Percentiles rank a stretch among this genome's conserved stretches.
phyloP scores from a whole-genome alignment of 2,888 invertebrate genomes.

The Trichopria drosophilae region DNA sequence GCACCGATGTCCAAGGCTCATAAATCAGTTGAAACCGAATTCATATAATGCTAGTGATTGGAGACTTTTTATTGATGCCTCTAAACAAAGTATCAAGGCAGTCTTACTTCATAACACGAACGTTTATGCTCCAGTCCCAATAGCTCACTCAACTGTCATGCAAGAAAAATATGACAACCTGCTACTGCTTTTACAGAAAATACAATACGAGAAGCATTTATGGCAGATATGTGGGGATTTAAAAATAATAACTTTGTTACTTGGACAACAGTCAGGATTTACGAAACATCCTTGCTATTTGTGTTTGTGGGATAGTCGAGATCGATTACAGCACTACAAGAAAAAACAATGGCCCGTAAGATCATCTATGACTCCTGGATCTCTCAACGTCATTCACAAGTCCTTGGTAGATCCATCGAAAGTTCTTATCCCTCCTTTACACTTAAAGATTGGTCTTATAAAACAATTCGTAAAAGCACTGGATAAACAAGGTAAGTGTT shows the following conservation, averaged over 20 bases:
- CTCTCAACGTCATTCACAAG: slow-evolving; percentile 17
- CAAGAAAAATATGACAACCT: slow-evolving; percentile 37
- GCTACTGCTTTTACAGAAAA: slow-evolving; percentile 25
- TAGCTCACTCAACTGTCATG: too few species aligned
- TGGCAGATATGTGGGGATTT: slow-evolving; percentile 36
- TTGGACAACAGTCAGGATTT: too few species aligned
- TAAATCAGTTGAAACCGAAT: slow-evolving; percentile 7
- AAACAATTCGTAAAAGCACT: too few species aligned
- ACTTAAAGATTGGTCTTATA: slow-evolving; percentile 38
- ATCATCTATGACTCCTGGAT: slow-evolving; percentile 2
- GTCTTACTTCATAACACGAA: slow-evolving; percentile 9
- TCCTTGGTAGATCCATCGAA: slow-evolving; percentile 14
- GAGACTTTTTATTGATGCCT: slow-evolving; percentile 39
- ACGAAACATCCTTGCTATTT: too few species aligned
- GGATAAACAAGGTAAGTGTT: slow-evolving; percentile 11
- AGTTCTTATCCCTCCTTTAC: slow-evolving; percentile 29
- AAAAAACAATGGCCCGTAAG: slow-evolving; percentile 28
- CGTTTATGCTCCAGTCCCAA: slow-evolving; percentile 2
- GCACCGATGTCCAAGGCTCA: slow-evolving; percentile 19
- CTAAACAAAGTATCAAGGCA: slow-evolving; percentile 9
- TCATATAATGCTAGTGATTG: slow-evolving; percentile 25
- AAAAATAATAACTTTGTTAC: slow-evolving; percentile 37
- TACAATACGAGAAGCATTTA: slow-evolving; percentile 33
- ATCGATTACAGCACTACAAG: too few species aligned
- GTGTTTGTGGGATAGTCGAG: too few species aligned